These are phyloP conservation scores for Armadillidium nasatum DNA, from an alignment of 1,140 invertebrate genomes.

Conservation along the genomic window DNA sequence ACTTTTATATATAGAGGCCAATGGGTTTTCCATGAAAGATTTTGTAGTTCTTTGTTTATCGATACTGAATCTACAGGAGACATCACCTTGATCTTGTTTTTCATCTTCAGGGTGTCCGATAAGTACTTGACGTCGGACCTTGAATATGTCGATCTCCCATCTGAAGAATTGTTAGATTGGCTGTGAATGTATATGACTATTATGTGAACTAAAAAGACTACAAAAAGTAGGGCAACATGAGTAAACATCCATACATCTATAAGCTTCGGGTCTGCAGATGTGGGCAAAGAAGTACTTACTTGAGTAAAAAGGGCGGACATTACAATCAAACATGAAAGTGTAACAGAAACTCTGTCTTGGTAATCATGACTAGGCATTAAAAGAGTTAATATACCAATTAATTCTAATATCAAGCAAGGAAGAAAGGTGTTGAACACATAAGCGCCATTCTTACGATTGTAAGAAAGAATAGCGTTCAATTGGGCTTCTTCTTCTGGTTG, in stretches of 20 bases:
- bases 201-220: conserved; percentile 24
- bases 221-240: conserved; percentile 15
- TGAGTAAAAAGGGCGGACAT: conserved; percentile 30
- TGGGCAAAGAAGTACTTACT: conserved; percentile 20
- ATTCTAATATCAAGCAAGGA: conserved; percentile 24
- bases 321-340: conserved; percentile 28
- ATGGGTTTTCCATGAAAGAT: too few species aligned
- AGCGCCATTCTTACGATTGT: neutral
- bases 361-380: conserved; percentile 19
- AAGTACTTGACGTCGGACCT: too few species aligned
- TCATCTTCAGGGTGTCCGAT: too few species aligned
- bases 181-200: too few species aligned
- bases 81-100: too few species aligned
- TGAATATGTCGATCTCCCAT: too few species aligned
- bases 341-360: conserved; percentile 21
- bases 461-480: too few species aligned
- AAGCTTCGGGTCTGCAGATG: conserved; percentile 22
- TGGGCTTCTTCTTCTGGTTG: too few species aligned
- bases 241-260: conserved; percentile 29
- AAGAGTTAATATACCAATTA: conserved; percentile 25
- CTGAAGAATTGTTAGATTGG: too few species aligned
- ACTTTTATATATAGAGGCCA: too few species aligned
- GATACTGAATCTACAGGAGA: too few species aligned
- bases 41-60: too few species aligned
- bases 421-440: conserved; percentile 24